Evolutionary conservation across 2,888 invertebrate genomes (phyloP).

Genomic region (Archips crataeganus): DNA sequence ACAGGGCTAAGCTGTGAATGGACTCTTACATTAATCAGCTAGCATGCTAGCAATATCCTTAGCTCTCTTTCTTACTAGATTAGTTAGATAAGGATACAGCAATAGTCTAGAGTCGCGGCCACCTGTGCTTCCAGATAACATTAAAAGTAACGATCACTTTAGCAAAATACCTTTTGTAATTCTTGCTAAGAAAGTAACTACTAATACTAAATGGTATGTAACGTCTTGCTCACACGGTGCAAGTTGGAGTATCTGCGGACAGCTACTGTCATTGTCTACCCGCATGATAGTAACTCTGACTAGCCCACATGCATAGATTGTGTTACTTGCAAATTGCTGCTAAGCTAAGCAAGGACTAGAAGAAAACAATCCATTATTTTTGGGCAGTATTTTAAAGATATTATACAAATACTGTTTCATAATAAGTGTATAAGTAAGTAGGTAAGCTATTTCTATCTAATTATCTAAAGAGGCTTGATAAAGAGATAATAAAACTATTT

Average conservation of each 20-base stretch:
- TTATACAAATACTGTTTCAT: too few relatives aligned
- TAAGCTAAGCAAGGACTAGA: too few relatives aligned
- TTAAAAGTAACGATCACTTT: constrained; percentile 7
- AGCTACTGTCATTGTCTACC: background rate
- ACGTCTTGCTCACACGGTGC: background rate
- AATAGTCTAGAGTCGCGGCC: background rate
- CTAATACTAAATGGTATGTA: background rate
- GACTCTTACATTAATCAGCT: background rate
- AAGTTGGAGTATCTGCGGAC: background rate
- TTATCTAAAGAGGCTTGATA: too few relatives aligned
- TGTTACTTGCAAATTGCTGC: too few relatives aligned
- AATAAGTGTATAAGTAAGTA: too few relatives aligned
- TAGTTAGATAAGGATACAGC: background rate
- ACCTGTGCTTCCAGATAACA: constrained; percentile 6
- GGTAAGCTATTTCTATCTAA: too few relatives aligned
- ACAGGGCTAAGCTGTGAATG: background rate
- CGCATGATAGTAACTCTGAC: background rate
- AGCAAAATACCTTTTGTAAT: constrained; percentile 11
- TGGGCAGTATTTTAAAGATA: too few relatives aligned
- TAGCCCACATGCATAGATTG: too few relatives aligned
- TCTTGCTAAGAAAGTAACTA: constrained; percentile 7
- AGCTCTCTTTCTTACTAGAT: background rate
- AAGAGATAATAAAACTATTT: too few relatives aligned
- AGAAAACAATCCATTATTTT: too few relatives aligned
- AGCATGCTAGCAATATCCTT: background rate